phyloP scores from a whole-genome alignment of 2,797 vertebrate species.

The Paguma larvata region DNA sequence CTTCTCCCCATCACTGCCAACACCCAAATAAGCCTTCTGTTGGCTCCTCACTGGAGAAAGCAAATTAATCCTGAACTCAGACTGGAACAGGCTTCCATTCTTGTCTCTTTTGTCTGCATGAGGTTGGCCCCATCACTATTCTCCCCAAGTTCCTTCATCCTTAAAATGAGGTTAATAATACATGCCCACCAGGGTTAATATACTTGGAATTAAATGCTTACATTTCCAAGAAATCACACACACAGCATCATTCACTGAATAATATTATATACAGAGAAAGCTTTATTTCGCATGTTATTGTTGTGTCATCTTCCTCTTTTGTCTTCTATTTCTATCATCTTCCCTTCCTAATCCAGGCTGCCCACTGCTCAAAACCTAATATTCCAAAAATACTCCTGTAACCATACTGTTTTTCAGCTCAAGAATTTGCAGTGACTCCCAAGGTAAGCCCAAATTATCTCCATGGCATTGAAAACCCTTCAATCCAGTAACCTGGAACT shows the following conservation, averaged over 20 bases:
- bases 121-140: not conserved
- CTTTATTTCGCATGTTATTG: not conserved
- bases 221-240: not conserved
- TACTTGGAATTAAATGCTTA: not conserved
- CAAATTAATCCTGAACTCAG: not conserved
- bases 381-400: not conserved
- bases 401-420: not conserved
- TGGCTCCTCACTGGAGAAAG: not conserved
- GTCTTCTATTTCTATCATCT: not conserved
- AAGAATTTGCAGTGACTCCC: conserved; percentile 21
- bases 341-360: not conserved
- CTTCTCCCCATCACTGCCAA: not conserved
- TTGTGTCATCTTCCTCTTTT: not conserved
- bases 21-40: not conserved
- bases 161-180: not conserved
- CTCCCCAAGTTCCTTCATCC: not conserved
- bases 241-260: not conserved
- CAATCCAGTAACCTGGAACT: not conserved
- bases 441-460: not conserved
- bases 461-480: not conserved
- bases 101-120: not conserved
- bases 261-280: not conserved
- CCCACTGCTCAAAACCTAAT: not conserved
- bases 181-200: not conserved
- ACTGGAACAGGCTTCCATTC: not conserved